These are phyloP conservation scores for Carettochelys insculpta DNA, from an alignment of 2,113 vertebrate species.

Conservation along the genomic window DNA sequence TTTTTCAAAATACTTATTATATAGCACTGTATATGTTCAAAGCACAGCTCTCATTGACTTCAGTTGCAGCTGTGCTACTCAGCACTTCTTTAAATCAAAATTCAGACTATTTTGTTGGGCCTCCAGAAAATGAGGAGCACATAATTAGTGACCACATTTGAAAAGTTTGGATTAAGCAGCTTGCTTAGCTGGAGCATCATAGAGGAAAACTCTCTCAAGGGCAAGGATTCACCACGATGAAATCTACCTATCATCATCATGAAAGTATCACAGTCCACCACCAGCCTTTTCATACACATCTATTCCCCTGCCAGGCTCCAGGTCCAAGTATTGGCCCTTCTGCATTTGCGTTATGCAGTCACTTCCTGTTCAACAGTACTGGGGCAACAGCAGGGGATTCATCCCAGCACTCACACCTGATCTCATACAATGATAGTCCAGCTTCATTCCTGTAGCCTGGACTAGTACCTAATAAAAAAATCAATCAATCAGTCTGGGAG, in stretches of 20 bases:
- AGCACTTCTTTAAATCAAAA: background rate
- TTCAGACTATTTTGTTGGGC: background rate
- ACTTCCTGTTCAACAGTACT: background rate
- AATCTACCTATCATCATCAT: too few species aligned
- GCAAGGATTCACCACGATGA: too few species aligned
- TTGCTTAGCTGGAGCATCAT: background rate
- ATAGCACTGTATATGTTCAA: background rate
- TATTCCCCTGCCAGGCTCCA: background rate
- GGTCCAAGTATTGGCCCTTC: background rate
- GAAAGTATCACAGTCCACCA: rapidly evolving
- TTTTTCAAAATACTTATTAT: background rate
- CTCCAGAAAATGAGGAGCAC: background rate
- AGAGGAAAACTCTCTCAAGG: too few species aligned
- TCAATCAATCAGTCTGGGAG: background rate
- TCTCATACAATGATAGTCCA: background rate
- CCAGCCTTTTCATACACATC: background rate
- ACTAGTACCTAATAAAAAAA: too few species aligned
- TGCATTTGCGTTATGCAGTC: background rate
- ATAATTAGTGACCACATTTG: background rate
- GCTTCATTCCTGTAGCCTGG: background rate
- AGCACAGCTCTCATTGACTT: background rate
- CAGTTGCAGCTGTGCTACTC: background rate
- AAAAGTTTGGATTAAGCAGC: background rate
- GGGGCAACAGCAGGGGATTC: background rate
- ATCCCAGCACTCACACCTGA: background rate